Base-by-base conservation (phyloP, 2,888 invertebrate species). In the Diaphora mendica region DNA sequence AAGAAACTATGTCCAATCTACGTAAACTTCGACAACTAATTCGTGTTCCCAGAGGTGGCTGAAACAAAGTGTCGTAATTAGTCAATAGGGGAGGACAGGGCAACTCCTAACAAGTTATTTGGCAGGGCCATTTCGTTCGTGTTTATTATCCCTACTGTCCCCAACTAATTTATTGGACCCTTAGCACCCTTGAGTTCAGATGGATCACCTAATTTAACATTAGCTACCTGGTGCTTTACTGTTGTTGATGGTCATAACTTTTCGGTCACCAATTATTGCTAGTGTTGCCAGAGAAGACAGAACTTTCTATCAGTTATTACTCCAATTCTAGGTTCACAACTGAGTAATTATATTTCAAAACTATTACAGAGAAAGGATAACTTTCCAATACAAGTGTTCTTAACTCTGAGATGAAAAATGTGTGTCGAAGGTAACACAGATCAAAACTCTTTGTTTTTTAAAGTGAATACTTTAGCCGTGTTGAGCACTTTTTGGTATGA, bases 181-280 rank as follows among this genome's bases (percentile, higher is more conserved):
- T 93, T 92, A 92, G 85, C 94, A 92, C 93, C 94, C 93, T 92
- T 90, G 90, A 86, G 85, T 89, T 85, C 86, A 92, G 95, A 95
- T 92, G 93, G 92, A 95, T 95, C 91, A 89, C 94, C 95, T 95
- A 94, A 95, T 95, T 95, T 93, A 92, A 91, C 93, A 93, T 94
- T 94, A 94, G 91, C 88, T 88, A 87, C 79, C 88, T 87, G 88
- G 85, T 86, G 82, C 76, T 86, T 82, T 78, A 80, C 82, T 80
- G 67, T 65, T 69, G 88, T 87, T 85, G 86, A 84, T 89, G 83
- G 82, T 87, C 89, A 91, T 92, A 88, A 90, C 88, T 92, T 90
- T 87, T 84, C 81, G 69, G 35, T 62, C 26, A 7, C 30, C 30
- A 30, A 62, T 62, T 30, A 30, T 30, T 62, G 62, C 17, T 0